Percentiles rank a stretch among this genome's conserved stretches.
Conservation (phyloP, 2,113 vertebrate species). For the Copsychus sechellarum region DNA sequence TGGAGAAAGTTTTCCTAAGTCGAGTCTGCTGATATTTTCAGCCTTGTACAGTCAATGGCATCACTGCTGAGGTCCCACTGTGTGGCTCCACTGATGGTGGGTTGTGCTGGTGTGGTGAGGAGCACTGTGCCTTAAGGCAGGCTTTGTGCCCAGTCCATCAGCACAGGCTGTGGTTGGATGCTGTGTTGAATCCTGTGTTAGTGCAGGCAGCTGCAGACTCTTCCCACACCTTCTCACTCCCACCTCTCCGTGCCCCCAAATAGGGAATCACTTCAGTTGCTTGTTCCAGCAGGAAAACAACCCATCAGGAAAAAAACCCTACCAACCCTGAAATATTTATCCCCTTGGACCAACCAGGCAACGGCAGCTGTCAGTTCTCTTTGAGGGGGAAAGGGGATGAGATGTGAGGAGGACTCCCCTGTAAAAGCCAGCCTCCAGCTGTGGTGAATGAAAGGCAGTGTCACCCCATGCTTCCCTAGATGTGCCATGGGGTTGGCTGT, state of each 20-base stretch:
- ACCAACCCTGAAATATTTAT: background rate
- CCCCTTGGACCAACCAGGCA: background rate
- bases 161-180: background rate
- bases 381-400: background rate
- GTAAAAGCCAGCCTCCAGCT: background rate
- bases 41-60: background rate
- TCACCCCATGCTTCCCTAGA: background rate
- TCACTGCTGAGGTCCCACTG: background rate
- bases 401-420: background rate
- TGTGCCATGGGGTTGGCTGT: background rate
- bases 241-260: background rate
- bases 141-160: rapidly evolving
- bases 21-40: background rate
- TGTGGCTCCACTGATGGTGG: rapidly evolving
- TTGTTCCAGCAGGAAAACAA: background rate
- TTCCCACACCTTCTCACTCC: background rate
- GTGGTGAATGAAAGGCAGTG: background rate
- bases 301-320: too few species aligned
- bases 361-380: background rate
- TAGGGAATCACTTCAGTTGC: background rate
- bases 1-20: background rate
- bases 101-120: background rate
- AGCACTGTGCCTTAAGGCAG: background rate
- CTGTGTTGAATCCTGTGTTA: background rate
- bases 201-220: background rate